These are phyloP conservation scores for Anthopleura xanthogrammica DNA, from an alignment of 92 coral and sea anemone species.

Conservation along the genomic window DNA sequence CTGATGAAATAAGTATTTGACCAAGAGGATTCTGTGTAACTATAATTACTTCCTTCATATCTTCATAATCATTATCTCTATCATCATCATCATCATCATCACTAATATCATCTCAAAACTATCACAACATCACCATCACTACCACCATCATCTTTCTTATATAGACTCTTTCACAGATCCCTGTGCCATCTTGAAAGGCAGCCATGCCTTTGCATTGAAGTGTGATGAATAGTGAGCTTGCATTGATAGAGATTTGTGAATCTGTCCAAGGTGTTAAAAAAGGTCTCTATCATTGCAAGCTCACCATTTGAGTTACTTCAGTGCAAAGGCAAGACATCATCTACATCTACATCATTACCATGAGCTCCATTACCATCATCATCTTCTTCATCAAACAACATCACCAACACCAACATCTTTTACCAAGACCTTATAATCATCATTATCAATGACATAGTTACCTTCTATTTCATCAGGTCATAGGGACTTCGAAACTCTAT, in stretches of 20 bases:
- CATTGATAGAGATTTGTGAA: no score
- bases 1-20: no score
- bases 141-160: background rate
- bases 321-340: no score
- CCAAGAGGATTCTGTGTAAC: no score
- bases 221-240: no score
- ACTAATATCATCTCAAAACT: background rate
- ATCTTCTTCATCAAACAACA: background rate
- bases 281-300: no score
- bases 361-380: background rate
- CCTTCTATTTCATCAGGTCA: constrained; percentile 23
- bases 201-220: no score
- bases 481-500: constrained; percentile 49
- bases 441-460: background rate
- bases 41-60: background rate
- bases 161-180: no score
- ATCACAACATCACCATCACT: background rate
- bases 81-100: background rate
- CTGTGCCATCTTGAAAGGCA: no score
- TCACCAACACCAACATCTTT: background rate
- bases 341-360: no score
- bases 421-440: background rate
- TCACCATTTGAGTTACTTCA: no score
- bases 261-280: no score
- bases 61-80: background rate